Conservation (phyloP, 2,113 vertebrate species). For the Eonycteris spelaea region DNA sequence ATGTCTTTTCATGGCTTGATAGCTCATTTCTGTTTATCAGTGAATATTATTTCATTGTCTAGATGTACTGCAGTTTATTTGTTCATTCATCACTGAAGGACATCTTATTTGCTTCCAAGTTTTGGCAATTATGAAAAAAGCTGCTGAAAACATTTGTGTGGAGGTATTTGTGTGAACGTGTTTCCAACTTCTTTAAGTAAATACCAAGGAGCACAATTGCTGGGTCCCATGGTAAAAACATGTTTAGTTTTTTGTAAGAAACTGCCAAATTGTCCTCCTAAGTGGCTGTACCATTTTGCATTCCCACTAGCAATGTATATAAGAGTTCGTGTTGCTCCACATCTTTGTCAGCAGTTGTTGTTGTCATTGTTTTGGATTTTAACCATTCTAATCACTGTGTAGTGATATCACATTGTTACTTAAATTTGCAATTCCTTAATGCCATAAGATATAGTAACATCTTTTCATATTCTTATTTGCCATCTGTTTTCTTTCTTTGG, state of each 20-base stretch:
- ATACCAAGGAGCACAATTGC: neutral
- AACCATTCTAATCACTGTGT: neutral
- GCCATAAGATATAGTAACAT: neutral
- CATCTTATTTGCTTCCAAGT: neutral
- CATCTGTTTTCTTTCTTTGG: neutral
- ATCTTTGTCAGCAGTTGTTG: neutral
- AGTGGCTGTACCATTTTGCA: neutral
- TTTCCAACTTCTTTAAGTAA: neutral
- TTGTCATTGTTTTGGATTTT: neutral
- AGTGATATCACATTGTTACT: neutral
- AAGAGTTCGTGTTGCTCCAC: neutral
- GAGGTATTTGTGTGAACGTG: neutral
- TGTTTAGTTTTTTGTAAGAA: neutral
- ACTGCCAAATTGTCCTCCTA: neutral
- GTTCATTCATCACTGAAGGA: neutral
- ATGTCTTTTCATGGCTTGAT: neutral
- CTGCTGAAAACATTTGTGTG: neutral
- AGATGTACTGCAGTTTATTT: neutral
- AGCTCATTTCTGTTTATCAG: neutral
- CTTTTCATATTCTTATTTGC: neutral
- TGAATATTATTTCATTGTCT: neutral
- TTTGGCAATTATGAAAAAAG: neutral
- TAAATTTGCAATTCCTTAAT: neutral
- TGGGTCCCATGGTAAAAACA: neutral
- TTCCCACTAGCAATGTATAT: neutral